Evolutionary conservation across 1,140 invertebrate genomes (phyloP), one percentile per base, ranked within the genome.

Genomic region (Aphidius ervi): DNA sequence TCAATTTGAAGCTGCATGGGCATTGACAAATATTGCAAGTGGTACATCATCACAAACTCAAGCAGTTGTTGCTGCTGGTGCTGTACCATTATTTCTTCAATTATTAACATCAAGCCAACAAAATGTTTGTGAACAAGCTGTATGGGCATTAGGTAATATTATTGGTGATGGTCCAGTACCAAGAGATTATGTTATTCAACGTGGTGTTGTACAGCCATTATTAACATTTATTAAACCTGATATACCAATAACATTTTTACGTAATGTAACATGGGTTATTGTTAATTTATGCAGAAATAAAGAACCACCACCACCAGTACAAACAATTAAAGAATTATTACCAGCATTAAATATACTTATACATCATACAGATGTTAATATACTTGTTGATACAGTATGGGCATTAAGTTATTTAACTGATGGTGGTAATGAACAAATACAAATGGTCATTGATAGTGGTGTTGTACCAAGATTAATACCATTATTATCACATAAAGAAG

Each of bases 1-100:
- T 63, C 97, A 99, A 80, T 99, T 99, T 80, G 97, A 99, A 83
- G 95, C 97, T 63, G 95, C 97, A 10, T 99, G 97, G 97, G 97
- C 97, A 52, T 82, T 99, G 62, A 99, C 97, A 65, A 99, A 99
- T 75, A 99, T 99, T 72, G 97, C 97, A 5, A 97, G 94, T 55
- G 97, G 97, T 55, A 98, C 94, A 49, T 96, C 95, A 1, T 84
- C 86, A 67, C 97, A 99, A 82, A 99, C 97, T 23, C 93, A 97
- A 68, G 88, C 95, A 77, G 96, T 99, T 37, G 95, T 99, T 5
- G 83, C 86, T 65, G 94, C 93, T 49, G 92, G 95, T 68, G 97
- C 97, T 58, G 96, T 99, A 48, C 96, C 97, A 56, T 84, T 94
- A 50, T 99, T 99, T 80, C 81, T 99, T 52, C 85, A 92, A 71